Base-by-base conservation (phyloP, 2,113 vertebrate species). In the Brevimyrus niger region DNA sequence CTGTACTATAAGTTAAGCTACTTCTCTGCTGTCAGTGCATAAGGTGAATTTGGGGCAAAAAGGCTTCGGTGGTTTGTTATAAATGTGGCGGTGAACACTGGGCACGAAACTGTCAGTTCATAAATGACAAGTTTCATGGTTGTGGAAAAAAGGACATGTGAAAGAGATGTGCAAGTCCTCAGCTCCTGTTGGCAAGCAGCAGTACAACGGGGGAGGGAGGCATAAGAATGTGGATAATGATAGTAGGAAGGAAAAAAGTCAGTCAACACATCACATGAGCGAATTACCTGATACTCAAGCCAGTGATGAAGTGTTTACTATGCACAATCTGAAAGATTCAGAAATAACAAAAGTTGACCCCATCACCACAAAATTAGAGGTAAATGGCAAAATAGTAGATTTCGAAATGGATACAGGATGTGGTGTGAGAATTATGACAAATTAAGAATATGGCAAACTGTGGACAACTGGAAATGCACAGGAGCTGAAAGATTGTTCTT, bases 261-360 rank as follows among this genome's bases (percentile, higher is more conserved):
- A 65, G 61, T 23, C 35, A 23, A 47, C 42, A 42, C 53, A 65
- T 65, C 87, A 88, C 80, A 85, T 88, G 11, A 83, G 27, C 17
- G 89, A 84, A 84, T 46, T 23, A 38, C 7, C 55, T 35, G 42
- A 89, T 23, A 61, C 80, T n/a, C 38, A 86, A 23, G 10, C 9
- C 91, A 92, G 46, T 87, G 88, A 91, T 88, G 15, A 90, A 87
- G 31, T 58, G 55, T 58, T 58, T 58, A 58, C 76, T 13, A n/a
- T 51, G 27, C 13, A 31, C 27, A 48, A 23, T 11, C 87, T 50
- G 2, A 2, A 42, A 44, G 35, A 44, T 82, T 82, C 76, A 44
- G 38, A 82, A 82, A 42, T 42, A 44, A 21, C 19, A 82, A 82
- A 2, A 82, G 17, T 44, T 19, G 76, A 38, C 76, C 76, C 76